A percentile compares a stretch with the other conserved stretches of the same genome.
Conservation (phyloP, 2,888 invertebrate species). For the Anarsia innoxiella region DNA sequence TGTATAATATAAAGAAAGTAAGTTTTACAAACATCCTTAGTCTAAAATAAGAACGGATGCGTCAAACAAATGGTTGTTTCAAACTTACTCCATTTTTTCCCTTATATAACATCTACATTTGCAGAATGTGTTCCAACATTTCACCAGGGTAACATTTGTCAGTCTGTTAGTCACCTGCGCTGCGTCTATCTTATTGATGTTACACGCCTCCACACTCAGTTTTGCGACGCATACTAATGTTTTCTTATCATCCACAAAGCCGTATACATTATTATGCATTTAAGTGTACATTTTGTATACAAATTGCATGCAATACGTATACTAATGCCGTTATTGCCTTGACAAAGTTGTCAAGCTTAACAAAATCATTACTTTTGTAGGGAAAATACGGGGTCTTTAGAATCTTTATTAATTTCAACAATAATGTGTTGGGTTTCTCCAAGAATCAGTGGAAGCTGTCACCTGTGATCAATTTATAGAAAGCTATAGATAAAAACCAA, state of each 20-base stretch:
- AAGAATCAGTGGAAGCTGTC: too few species aligned
- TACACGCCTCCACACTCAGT: conserved; percentile 43
- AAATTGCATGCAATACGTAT: conserved; percentile 17
- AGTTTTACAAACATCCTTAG: too few species aligned
- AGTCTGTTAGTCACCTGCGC: conserved; percentile 42
- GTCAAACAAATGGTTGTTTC: too few species aligned
- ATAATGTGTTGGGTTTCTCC: too few species aligned
- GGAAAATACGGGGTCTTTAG: conserved; percentile 1
- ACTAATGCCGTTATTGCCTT: conserved; percentile 8
- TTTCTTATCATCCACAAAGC: conserved; percentile 23
- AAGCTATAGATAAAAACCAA: too few species aligned
- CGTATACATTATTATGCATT: conserved; percentile 16
- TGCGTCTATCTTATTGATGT: conserved; percentile 36
- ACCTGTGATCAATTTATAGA: too few species aligned
- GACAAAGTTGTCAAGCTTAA: conserved; percentile 13
- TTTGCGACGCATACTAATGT: conserved; percentile 46
- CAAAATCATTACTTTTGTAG: conserved; percentile 6
- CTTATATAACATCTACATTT: neutral
- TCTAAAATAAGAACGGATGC: too few species aligned
- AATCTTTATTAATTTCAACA: conserved; percentile 10
- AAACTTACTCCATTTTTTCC: too few species aligned
- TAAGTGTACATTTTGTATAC: conserved; percentile 16
- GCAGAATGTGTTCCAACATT: conserved; percentile 23
- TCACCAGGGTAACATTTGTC: conserved; percentile 35
- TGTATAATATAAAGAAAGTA: too few species aligned